Evolutionary conservation across 2,888 invertebrate species (phyloP).

Genomic region (Acrobasis suavella): DNA sequence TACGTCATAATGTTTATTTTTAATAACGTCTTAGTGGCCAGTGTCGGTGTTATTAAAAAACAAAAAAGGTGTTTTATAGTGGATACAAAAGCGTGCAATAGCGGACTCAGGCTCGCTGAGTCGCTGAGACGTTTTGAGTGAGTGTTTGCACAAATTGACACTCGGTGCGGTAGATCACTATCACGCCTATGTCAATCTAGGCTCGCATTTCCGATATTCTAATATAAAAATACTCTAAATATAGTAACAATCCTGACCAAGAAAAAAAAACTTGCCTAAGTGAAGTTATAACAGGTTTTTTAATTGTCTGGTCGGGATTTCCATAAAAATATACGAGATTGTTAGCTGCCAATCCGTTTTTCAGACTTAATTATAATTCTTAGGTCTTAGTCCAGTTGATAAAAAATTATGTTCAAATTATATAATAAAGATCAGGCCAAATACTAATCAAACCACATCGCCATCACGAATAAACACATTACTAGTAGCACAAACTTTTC

Average conservation of each 20-base stretch:
- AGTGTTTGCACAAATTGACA: conserved; percentile 38
- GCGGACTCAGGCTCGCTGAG: conserved; percentile 75
- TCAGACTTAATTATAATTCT: no score
- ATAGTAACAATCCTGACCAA: not conserved
- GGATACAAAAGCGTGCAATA: conserved; percentile 70
- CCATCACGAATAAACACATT: no score
- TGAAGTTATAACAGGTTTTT: not conserved
- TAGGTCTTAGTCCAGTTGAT: no score
- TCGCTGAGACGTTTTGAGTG: conserved; percentile 68
- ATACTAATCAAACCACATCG: no score
- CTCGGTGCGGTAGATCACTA: conserved; percentile 44
- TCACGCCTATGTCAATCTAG: conserved; percentile 38
- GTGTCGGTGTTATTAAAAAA: not conserved
- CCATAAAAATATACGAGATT: no score
- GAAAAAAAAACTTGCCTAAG: not conserved
- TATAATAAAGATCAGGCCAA: no score
- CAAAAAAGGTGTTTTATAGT: conserved; percentile 20
- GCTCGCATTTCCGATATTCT: conserved; percentile 17
- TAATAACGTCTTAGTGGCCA: conserved; percentile 6
- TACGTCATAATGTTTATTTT: not conserved
- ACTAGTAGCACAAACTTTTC: no score
- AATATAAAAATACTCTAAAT: not conserved
- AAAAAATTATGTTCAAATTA: no score
- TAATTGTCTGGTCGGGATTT: no score
- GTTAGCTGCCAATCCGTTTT: no score